Conservation (phyloP, 2,797 vertebrate genomes). For the Acipenser ruthenus region DNA sequence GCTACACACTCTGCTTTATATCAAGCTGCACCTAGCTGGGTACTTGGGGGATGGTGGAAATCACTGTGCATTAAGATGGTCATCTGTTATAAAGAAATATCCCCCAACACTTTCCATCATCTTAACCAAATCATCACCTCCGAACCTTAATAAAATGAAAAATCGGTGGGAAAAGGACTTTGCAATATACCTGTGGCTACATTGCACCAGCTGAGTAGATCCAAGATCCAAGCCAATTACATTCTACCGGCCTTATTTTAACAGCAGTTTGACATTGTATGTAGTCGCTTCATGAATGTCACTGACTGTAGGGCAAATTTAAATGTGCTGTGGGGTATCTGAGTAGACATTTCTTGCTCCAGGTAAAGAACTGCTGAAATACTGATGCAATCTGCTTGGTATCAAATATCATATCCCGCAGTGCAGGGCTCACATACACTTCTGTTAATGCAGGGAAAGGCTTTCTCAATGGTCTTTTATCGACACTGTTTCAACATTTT, state of each 20-base stretch:
- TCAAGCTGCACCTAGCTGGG: slow-evolving; percentile 49
- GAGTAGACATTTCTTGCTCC: slow-evolving; percentile 52
- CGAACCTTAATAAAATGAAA: slow-evolving; percentile 38
- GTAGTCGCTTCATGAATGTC: slow-evolving; percentile 39
- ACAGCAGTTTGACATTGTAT: slow-evolving; percentile 40
- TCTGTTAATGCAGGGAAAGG: slow-evolving; percentile 7
- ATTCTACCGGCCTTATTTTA: slow-evolving; percentile 45
- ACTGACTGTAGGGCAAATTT: slow-evolving; percentile 43
- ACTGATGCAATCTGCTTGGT: slow-evolving; percentile 44
- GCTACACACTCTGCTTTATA: slow-evolving; percentile 53
- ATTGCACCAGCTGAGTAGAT: slow-evolving; percentile 26
- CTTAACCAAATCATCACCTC: slow-evolving; percentile 44
- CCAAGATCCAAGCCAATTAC: slow-evolving; percentile 48
- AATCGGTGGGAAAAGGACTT: slow-evolving; percentile 36
- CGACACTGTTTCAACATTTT: neutral
- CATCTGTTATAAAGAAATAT: slow-evolving; percentile 51
- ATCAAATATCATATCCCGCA: slow-evolving; percentile 47
- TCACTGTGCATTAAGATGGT: slow-evolving; percentile 49
- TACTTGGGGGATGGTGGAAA: slow-evolving; percentile 44
- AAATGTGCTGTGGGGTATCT: slow-evolving; percentile 46
- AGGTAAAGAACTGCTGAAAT: slow-evolving; percentile 55
- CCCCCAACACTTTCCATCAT: slow-evolving; percentile 33
- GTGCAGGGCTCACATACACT: slow-evolving; percentile 21
- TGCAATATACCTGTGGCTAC: slow-evolving; percentile 31
- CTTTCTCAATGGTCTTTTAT: neutral